These are phyloP conservation scores for Mus minutoides DNA, from an alignment of 2,797 vertebrate species.

Conservation along the genomic window DNA sequence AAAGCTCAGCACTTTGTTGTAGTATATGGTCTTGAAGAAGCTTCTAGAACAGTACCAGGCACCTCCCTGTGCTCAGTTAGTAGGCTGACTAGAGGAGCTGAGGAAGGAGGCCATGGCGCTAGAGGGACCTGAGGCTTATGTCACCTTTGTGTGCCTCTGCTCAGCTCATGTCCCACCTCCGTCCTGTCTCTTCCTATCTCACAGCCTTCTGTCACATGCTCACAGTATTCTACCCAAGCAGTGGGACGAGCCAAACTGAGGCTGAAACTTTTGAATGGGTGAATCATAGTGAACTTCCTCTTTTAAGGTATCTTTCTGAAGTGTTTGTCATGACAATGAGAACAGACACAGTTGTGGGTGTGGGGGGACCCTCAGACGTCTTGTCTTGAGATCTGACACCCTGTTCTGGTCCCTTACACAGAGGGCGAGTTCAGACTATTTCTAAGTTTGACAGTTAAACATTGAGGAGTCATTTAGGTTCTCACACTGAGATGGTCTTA, in stretches of 20 bases:
- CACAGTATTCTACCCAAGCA: background rate
- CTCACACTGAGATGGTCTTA: background rate
- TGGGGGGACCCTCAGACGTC: background rate
- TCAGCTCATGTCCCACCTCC: background rate
- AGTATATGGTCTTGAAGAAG: slow-evolving; percentile 26
- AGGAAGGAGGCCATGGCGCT: too few relatives aligned
- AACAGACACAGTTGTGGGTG: background rate
- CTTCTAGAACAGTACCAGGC: background rate
- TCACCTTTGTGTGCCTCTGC: background rate
- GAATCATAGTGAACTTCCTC: background rate
- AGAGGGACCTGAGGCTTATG: background rate
- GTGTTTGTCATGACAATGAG: background rate
- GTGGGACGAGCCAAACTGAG: background rate
- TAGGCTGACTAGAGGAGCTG: background rate
- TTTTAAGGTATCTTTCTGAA: background rate
- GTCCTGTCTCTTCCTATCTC: background rate
- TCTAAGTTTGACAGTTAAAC: background rate
- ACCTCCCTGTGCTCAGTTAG: background rate
- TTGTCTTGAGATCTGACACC: background rate
- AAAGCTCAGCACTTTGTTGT: background rate
- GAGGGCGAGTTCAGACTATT: background rate
- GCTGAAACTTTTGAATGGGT: background rate
- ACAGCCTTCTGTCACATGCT: too few relatives aligned
- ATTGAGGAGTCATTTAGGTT: background rate
- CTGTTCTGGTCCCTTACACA: background rate